Evolutionary conservation across 2,797 vertebrate genomes (phyloP).

Genomic region (Platalea minor): DNA sequence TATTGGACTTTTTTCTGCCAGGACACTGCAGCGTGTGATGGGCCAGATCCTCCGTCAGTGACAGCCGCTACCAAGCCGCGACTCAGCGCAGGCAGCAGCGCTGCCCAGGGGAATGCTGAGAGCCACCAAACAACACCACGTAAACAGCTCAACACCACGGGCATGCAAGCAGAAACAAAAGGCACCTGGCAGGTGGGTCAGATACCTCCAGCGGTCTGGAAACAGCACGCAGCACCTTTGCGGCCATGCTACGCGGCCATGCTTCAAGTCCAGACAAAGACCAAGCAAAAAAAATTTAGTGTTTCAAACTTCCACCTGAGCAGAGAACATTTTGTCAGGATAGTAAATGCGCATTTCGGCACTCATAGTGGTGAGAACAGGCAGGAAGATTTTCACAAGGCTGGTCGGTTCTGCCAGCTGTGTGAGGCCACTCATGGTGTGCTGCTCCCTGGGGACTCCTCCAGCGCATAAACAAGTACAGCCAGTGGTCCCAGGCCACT

Average conservation of each 20-base stretch:
- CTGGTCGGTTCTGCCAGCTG: background rate
- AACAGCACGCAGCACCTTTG: background rate
- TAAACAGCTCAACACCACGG: background rate
- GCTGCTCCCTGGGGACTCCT: background rate
- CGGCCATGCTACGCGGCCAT: background rate
- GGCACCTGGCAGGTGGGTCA: background rate
- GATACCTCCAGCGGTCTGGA: background rate
- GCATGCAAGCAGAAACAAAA: background rate
- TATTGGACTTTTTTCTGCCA: background rate
- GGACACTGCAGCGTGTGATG: background rate
- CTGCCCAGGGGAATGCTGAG: background rate
- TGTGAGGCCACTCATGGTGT: background rate
- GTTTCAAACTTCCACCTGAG: background rate
- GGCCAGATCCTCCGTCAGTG: background rate
- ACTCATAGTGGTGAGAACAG: background rate
- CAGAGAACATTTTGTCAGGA: background rate
- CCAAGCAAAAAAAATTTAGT: background rate
- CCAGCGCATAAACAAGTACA: background rate
- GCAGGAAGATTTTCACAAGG: background rate
- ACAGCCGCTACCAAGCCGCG: background rate
- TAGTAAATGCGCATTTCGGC: background rate
- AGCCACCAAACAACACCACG: background rate
- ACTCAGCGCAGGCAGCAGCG: background rate
- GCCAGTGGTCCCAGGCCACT: background rate
- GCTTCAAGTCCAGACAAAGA: background rate